Conservation (phyloP, 2,113 vertebrate species). For the Lota lota region DNA sequence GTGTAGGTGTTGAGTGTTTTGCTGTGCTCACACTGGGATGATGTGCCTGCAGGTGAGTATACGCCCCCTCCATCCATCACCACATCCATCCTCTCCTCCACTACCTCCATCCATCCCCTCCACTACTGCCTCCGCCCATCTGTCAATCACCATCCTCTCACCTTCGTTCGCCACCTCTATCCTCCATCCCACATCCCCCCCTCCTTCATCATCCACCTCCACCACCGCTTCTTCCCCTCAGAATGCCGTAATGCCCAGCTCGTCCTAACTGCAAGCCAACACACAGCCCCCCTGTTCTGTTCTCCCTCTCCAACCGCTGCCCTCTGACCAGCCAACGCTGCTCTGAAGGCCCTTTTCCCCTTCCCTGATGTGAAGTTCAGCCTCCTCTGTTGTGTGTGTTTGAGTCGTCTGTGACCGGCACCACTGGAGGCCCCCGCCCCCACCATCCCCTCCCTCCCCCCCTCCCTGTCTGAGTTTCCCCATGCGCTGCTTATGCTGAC, state of each 20-base stretch:
- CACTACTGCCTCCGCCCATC: no score
- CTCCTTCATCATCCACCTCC: no score
- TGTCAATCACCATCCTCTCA: no score
- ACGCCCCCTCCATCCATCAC: neutral
- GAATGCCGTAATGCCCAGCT: slow-evolving; percentile 27
- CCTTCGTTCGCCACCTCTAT: neutral
- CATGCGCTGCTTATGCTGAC: neutral
- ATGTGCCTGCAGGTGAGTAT: slow-evolving; percentile 49
- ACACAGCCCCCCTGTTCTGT: neutral
- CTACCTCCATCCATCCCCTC: no score
- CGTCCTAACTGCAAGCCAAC: slow-evolving; percentile 7
- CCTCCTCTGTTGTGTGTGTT: neutral
- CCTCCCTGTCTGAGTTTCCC: no score
- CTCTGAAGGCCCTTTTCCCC: neutral
- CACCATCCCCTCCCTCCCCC: no score
- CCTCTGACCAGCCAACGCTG: neutral
- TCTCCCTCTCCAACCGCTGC: neutral
- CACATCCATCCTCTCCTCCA: no score
- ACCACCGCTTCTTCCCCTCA: no score
- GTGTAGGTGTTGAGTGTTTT: slow-evolving; percentile 38
- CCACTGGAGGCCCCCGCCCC: no score
- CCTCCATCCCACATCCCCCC: no score
- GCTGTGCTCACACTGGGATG: slow-evolving; percentile 44
- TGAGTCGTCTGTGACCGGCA: no score
- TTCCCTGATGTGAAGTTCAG: neutral